A percentile compares a stretch with the other conserved stretches of the same genome.
phyloP scores from a whole-genome alignment of 2,888 invertebrate species.

The Phania funesta region DNA sequence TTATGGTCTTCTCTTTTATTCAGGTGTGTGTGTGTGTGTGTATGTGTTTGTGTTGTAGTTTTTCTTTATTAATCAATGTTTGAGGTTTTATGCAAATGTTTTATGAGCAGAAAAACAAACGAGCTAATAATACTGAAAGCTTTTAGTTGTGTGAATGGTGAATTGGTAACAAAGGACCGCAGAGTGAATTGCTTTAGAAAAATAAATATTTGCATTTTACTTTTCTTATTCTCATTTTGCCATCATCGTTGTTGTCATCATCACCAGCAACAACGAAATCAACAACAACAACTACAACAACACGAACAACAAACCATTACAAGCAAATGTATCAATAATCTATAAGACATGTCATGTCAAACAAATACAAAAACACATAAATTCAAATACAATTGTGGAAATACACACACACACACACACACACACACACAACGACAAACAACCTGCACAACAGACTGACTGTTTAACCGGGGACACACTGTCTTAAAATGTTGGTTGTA shows the following conservation, averaged over 20 bases:
- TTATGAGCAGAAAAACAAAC: background rate
- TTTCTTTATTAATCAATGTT: conserved; percentile 39
- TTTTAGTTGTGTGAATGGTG: conserved; percentile 26
- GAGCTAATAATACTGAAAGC: conserved; percentile 60
- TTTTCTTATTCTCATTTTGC: conserved; percentile 28
- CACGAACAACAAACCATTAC: background rate
- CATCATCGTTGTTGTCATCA: conserved; percentile 27
- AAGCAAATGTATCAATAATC: conserved; percentile 54
- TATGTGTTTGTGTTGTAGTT: background rate
- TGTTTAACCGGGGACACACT: background rate
- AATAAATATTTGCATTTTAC: conserved; percentile 43
- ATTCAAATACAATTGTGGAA: conserved; percentile 20
- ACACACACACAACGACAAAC: background rate
- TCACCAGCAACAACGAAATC: conserved; percentile 13
- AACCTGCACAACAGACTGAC: too few relatives aligned
- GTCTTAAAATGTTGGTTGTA: background rate
- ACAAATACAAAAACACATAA: conserved; percentile 44
- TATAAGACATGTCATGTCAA: conserved; percentile 52
- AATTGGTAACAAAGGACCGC: conserved; percentile 19
- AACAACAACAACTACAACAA: background rate
- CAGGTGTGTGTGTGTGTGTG: too few relatives aligned
- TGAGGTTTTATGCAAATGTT: conserved; percentile 53
- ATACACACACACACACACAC: background rate
- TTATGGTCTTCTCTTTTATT: background rate
- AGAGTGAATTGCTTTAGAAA: background rate